A percentile compares a stretch with the other conserved stretches of the same genome.
These are phyloP conservation scores for Megalonaias nervosa DNA, from an alignment of 1,140 invertebrate species.

Conservation along the genomic window DNA sequence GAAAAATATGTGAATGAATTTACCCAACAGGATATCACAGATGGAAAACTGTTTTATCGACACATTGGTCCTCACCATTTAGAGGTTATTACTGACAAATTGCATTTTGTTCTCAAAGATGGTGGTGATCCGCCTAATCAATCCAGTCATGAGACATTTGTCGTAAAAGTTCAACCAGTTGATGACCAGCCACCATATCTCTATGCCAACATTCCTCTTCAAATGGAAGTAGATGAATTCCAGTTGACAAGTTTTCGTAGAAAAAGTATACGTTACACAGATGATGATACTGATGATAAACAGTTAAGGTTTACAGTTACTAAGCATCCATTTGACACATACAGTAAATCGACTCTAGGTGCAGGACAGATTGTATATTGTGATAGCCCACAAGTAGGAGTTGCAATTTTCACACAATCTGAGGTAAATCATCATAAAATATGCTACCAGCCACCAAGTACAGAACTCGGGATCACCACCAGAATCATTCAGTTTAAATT, in stretches of 20 bases:
- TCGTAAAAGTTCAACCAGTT: conserved; percentile 67
- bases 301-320: conserved; percentile 62
- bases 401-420: conserved; percentile 67
- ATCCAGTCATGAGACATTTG: conserved; percentile 63
- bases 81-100: conserved; percentile 58
- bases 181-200: conserved; percentile 70
- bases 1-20: conserved; percentile 64
- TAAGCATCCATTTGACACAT: conserved; percentile 63
- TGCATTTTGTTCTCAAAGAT: conserved; percentile 66
- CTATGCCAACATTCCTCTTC: conserved; percentile 57
- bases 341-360: conserved; percentile 58
- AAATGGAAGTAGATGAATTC: conserved; percentile 68
- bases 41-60: conserved; percentile 69
- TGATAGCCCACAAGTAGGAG: conserved; percentile 55
- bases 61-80: conserved; percentile 64
- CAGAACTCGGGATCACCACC: conserved; percentile 67
- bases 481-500: conserved; percentile 69
- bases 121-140: conserved; percentile 66
- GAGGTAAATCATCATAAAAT: conserved; percentile 71
- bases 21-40: conserved; percentile 69
- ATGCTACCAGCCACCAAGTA: conserved; percentile 68
- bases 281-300: conserved; percentile 66
- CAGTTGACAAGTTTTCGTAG: conserved; percentile 65
- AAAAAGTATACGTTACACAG: conserved; percentile 64
- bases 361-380: conserved; percentile 66